Evolutionary conservation across 2,888 invertebrate genomes (phyloP).

Genomic region (Plebejus argus): DNA sequence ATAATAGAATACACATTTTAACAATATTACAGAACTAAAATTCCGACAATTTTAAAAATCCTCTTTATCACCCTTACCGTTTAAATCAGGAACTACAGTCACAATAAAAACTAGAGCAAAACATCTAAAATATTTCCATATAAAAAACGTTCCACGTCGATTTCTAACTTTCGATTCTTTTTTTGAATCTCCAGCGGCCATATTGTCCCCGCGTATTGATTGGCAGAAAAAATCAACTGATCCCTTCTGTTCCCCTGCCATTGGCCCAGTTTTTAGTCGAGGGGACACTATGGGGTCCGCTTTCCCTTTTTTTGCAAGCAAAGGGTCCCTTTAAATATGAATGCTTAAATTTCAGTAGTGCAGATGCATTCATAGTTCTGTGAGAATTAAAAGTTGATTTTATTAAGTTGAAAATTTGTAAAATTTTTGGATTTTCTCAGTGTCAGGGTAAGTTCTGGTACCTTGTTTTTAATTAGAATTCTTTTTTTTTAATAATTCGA

Average conservation of each 20-base stretch:
- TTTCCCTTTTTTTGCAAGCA: conserved; percentile 65
- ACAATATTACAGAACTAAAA: too few relatives aligned
- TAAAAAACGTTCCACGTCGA: conserved; percentile 16
- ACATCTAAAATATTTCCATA: conserved; percentile 24
- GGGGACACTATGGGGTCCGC: conserved; percentile 68
- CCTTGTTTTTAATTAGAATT: background rate
- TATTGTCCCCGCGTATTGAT: conserved; percentile 74
- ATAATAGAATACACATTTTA: too few relatives aligned
- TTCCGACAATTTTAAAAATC: background rate
- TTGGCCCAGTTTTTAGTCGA: conserved; percentile 76
- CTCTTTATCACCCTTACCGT: background rate
- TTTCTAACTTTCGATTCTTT: conserved; percentile 30
- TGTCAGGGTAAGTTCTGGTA: background rate
- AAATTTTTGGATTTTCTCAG: background rate
- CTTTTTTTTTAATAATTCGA: background rate
- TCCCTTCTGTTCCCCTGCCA: conserved; percentile 61
- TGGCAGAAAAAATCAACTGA: conserved; percentile 77
- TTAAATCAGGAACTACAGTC: background rate
- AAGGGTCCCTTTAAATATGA: conserved; percentile 61
- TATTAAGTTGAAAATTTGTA: background rate
- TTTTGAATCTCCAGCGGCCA: conserved; percentile 56
- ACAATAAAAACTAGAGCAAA: conserved; percentile 22
- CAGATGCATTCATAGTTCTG: conserved; percentile 39
- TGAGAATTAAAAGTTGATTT: conserved; percentile 4
- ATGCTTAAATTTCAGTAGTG: conserved; percentile 54